phyloP scores from a whole-genome alignment of 2,113 vertebrate genomes.

The Condylura cristata region DNA sequence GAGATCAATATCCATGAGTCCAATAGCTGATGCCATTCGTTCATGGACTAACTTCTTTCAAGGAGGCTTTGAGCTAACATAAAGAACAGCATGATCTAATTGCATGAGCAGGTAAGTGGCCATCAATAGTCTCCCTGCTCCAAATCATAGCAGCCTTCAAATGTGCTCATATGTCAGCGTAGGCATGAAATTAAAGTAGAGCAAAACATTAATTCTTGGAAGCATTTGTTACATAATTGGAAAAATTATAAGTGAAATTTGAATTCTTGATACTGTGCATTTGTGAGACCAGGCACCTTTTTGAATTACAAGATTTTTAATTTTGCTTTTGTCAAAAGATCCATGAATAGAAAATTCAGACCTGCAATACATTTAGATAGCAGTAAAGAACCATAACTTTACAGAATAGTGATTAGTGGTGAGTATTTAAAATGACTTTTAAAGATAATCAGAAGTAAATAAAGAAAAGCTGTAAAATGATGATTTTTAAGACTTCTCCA shows the following conservation, averaged over 20 bases:
- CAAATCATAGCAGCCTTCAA: background rate
- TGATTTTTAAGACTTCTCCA: background rate
- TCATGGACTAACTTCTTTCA: background rate
- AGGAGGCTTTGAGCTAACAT: background rate
- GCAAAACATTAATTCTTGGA: background rate
- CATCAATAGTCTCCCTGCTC: background rate
- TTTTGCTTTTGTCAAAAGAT: background rate
- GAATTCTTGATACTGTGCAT: background rate
- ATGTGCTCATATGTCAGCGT: background rate
- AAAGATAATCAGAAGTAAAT: background rate
- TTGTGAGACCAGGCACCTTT: background rate
- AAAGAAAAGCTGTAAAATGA: background rate
- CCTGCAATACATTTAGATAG: background rate
- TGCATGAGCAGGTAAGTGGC: background rate
- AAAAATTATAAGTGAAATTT: background rate
- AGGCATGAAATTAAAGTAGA: background rate
- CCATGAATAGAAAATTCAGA: background rate
- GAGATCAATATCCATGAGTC: background rate
- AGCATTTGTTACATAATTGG: background rate
- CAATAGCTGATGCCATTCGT: background rate
- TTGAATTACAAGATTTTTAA: background rate
- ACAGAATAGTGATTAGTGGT: background rate
- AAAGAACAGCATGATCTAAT: background rate
- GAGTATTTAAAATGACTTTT: background rate
- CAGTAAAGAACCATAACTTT: background rate